These are phyloP conservation scores for Muscina levida DNA, from an alignment of 2,888 invertebrate genomes.

Conservation along the genomic window DNA sequence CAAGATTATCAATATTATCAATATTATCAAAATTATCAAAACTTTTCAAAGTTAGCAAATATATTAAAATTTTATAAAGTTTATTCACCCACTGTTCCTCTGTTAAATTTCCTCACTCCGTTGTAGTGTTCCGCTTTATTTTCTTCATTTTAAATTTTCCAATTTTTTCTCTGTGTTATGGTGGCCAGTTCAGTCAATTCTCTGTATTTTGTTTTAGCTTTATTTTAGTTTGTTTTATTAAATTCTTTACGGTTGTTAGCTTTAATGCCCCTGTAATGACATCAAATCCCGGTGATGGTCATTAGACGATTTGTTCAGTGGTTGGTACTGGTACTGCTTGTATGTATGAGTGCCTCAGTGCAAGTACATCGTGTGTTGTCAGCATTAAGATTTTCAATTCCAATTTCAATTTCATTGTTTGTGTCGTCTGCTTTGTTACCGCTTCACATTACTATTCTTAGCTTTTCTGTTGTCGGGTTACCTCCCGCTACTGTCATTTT, in stretches of 20 bases:
- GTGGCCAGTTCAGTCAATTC: not conserved
- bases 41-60: too few species aligned
- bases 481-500: slow-evolving; percentile 4
- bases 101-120: too few species aligned
- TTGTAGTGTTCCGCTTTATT: too few species aligned
- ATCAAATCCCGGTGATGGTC: slow-evolving; percentile 49
- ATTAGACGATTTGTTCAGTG: slow-evolving; percentile 44
- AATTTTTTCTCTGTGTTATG: not conserved
- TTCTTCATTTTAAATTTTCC: not conserved
- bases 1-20: too few species aligned
- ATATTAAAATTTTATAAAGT: too few species aligned
- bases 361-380: too few species aligned
- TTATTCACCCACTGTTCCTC: too few species aligned
- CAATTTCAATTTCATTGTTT: slow-evolving; percentile 10
- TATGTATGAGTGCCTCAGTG: not conserved
- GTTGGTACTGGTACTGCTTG: not conserved
- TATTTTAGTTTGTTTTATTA: slow-evolving; percentile 5
- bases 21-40: too few species aligned
- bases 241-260: slow-evolving; percentile 55
- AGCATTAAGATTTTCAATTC: not conserved
- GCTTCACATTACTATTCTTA: too few species aligned
- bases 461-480: not conserved
- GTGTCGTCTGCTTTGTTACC: not conserved
- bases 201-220: not conserved
- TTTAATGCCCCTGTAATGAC: slow-evolving; percentile 55